These are phyloP conservation scores for Zoanthus gigantus DNA, from an alignment of 92 coral and sea anemone species.

Conservation along the genomic window DNA sequence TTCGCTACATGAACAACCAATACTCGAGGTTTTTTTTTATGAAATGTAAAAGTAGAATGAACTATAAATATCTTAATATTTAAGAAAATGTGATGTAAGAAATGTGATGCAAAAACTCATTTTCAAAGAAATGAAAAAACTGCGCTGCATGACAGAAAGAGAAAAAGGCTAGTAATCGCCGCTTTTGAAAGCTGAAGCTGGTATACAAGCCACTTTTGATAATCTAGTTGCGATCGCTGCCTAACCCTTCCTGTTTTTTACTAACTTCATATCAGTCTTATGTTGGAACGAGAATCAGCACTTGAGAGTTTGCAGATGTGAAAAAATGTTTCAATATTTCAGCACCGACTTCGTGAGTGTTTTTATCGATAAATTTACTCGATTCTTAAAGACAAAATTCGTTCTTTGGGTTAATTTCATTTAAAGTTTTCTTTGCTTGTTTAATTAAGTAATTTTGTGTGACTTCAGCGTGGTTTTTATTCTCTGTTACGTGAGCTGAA, in stretches of 20 bases:
- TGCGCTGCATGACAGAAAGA: no score
- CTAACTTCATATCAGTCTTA: not conserved
- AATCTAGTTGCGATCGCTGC: not conserved
- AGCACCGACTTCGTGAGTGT: not conserved
- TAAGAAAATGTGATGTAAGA: no score
- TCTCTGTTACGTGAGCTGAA: constrained; percentile 10
- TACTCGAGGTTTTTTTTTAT: no score
- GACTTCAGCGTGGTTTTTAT: not conserved
- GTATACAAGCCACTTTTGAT: not conserved
- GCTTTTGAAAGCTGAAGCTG: not conserved
- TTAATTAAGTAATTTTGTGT: not conserved
- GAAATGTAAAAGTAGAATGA: no score
- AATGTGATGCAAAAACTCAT: no score
- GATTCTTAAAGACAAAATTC: no score
- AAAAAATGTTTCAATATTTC: not conserved
- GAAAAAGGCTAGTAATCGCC: no score
- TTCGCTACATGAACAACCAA: no score
- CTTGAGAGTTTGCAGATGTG: not conserved
- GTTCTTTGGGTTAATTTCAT: no score
- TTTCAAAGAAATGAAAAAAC: no score
- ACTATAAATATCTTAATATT: no score
- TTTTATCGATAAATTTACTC: not conserved
- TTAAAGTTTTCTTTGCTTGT: not conserved
- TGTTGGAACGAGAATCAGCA: not conserved
- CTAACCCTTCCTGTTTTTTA: not conserved